Percentiles rank a stretch among this genome's conserved stretches.
Evolutionary conservation across 2,888 invertebrate species (phyloP).

Genomic region (Hoplodrina blanda): DNA sequence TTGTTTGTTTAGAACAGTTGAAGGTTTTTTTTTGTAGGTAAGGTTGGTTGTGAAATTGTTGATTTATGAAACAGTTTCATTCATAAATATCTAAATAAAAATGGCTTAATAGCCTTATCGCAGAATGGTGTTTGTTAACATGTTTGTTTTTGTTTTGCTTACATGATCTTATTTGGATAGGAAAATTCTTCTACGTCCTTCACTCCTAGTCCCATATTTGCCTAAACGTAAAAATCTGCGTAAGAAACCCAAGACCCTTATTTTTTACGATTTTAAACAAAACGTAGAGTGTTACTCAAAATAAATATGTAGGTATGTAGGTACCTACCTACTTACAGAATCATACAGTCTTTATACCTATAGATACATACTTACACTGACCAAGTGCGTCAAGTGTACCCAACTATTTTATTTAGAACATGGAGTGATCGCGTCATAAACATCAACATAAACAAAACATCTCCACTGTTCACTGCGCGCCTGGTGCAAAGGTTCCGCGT

Average conservation of each 20-base stretch:
- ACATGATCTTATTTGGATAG: slow-evolving; percentile 6
- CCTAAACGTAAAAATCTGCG: too few relatives aligned
- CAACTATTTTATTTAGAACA: background rate
- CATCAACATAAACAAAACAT: slow-evolving; percentile 38
- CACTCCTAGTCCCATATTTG: too few relatives aligned
- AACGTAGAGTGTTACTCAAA: too few relatives aligned
- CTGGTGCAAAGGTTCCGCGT: slow-evolving; percentile 55
- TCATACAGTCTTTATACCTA: too few relatives aligned
- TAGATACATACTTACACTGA: too few relatives aligned
- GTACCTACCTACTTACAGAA: too few relatives aligned
- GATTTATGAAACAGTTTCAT: background rate
- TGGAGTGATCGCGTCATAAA: slow-evolving; percentile 1
- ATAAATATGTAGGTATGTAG: too few relatives aligned
- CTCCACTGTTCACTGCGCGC: slow-evolving; percentile 39
- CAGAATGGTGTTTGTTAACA: slow-evolving; percentile 15
- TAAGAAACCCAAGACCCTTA: too few relatives aligned
- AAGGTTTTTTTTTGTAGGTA: too few relatives aligned
- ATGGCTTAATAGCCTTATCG: background rate
- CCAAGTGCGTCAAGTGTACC: too few relatives aligned
- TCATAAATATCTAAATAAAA: background rate
- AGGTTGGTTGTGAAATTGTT: background rate
- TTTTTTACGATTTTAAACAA: too few relatives aligned
- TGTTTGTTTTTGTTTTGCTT: slow-evolving; percentile 26
- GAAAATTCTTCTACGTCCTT: slow-evolving; percentile 19
- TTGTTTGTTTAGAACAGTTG: too few relatives aligned